phyloP scores from a whole-genome alignment of 1,140 invertebrate species.

The Metopolophium dirhodum region DNA sequence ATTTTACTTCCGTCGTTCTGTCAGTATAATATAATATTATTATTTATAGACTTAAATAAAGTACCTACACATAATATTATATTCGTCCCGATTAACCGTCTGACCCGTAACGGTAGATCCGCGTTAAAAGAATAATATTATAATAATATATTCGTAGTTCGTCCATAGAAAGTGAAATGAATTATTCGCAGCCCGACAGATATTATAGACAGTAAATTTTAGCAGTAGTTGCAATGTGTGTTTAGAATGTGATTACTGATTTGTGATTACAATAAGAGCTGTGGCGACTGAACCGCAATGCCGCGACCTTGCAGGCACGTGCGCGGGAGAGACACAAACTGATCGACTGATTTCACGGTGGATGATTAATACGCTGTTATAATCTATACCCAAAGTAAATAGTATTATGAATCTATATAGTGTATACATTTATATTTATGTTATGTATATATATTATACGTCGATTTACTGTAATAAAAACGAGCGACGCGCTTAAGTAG shows the following conservation, averaged over 20 bases:
- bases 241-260: conserved; percentile 28
- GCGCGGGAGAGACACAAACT: neutral
- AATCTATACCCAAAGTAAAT: neutral
- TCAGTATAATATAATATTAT: neutral
- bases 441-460: neutral
- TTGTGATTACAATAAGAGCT: neutral
- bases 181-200: neutral
- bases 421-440: neutral
- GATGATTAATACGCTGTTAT: neutral
- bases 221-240: neutral
- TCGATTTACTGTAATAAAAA: neutral
- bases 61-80: neutral
- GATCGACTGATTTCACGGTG: conserved; percentile 13
- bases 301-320: neutral
- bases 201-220: neutral
- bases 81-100: neutral
- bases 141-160: neutral
- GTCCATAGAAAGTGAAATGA: conserved; percentile 7
- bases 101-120: neutral
- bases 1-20: conserved; percentile 1
- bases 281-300: neutral
- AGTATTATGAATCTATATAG: neutral
- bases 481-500: neutral
- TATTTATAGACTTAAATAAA: neutral
- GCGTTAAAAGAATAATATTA: neutral